Evolutionary conservation across 2,113 vertebrate genomes (phyloP), one percentile per base, ranked within the genome.

Genomic region (Ophiodon elongatus): DNA sequence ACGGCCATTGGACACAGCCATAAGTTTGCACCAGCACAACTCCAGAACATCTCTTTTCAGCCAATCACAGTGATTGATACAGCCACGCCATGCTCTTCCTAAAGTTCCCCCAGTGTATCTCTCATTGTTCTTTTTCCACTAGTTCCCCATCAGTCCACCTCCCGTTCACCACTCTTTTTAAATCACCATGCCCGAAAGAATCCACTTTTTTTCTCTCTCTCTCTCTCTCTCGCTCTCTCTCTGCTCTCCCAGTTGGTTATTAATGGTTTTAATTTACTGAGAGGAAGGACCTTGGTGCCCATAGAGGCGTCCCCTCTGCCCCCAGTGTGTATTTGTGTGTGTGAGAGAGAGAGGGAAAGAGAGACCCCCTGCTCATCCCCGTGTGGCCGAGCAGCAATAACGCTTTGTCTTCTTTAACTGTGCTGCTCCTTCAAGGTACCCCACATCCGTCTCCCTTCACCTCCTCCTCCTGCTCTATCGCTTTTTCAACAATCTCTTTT

Each of bases 211-310:
- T 66, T 43, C 62, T 66, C 72, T 64, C 39, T 56, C 60, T 37
- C 6, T 56, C 59, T 76, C 63, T 19, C 76, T 70, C 43, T 65
- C 33, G 54, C 33, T 56, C 68, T 75, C 73, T 76, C 73, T 39
- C 71, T 80, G 52, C 47, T 90, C 86, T 92, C 92, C 91, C 88
- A 92, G 94, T 90, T 93, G 94, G 93, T 97, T 97, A 97, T 97
- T 97, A 98, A 97, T 97, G 87, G 94, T 95, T 97, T 98, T 97
- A 96, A 98, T 98, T 97, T 98, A 96, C 95, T 91, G 95, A 80
- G 76, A 79, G 95, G 83, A 85, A 85, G 73, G 96, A 96, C 94
- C 91, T 92, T 95, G 93, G 94, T 90, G 90, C 95, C 95, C 67
- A 52, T 88, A 90, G 89, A 96, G 95, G 95, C 95, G 92, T 80